Evolutionary conservation across 2,797 vertebrate species (phyloP).

Genomic region (Cheirogaleus major): DNA sequence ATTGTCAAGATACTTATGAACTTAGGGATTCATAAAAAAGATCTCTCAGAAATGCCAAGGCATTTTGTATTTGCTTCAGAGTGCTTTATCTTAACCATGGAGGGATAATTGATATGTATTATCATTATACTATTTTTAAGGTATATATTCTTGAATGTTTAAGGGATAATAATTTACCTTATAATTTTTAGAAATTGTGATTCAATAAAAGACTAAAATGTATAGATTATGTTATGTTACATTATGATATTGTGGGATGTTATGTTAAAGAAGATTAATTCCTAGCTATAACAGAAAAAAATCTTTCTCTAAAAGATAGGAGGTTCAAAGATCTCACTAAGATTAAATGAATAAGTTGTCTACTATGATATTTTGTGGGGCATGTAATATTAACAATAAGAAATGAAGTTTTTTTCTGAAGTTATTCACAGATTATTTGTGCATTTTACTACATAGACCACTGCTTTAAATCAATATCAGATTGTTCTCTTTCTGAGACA

Average conservation of each 20-base stretch:
- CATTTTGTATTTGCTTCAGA: constrained; percentile 38
- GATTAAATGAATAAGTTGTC: neutral
- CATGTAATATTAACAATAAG: neutral
- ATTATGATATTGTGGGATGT: neutral
- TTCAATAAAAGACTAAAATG: neutral
- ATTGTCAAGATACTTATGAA: neutral
- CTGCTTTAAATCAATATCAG: neutral
- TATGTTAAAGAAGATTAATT: neutral
- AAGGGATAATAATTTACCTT: neutral
- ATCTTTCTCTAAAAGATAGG: neutral
- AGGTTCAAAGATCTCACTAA: neutral
- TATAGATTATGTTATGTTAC: neutral
- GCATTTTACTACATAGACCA: neutral
- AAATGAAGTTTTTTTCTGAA: constrained; percentile 49
- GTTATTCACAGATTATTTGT: neutral
- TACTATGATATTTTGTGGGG: neutral
- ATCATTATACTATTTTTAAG: neutral
- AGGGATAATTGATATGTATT: neutral
- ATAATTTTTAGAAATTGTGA: neutral
- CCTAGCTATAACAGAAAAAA: neutral
- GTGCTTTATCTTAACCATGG: neutral
- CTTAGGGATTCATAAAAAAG: neutral
- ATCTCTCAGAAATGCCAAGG: neutral
- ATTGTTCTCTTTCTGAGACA: neutral
- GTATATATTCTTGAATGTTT: neutral